Evolutionary conservation across 2,888 invertebrate genomes (phyloP).

Genomic region (Mamestra brassicae): DNA sequence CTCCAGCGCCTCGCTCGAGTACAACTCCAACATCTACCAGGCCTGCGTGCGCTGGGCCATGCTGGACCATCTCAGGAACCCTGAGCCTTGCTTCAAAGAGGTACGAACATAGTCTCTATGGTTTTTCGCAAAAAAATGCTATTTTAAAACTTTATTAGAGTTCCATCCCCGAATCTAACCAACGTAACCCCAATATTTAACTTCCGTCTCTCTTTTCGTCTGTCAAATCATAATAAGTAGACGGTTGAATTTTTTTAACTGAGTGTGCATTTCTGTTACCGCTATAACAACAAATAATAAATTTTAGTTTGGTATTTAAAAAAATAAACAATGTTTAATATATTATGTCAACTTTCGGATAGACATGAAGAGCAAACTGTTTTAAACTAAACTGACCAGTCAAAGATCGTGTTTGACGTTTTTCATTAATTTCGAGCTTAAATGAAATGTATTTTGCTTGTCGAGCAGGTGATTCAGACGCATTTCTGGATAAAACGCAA

Average conservation of each 20-base stretch:
- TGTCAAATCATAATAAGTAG: no score
- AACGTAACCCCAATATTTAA: no score
- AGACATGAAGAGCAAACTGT: no score
- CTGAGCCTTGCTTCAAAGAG: slow-evolving; percentile 97
- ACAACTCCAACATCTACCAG: slow-evolving; percentile 98
- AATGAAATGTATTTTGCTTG: not conserved
- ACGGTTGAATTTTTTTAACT: no score
- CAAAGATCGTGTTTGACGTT: no score
- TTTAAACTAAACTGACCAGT: no score
- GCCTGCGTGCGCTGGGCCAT: slow-evolving; percentile 99
- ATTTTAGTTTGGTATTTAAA: not conserved
- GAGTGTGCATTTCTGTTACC: no score
- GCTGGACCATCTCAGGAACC: slow-evolving; percentile 97
- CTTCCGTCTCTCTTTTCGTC: no score
- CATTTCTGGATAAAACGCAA: slow-evolving; percentile 98
- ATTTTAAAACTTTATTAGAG: no score
- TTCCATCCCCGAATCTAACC: no score
- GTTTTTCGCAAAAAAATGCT: no score
- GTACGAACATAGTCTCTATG: slow-evolving; percentile 78
- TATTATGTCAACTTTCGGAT: not conserved
- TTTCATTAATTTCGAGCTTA: not conserved
- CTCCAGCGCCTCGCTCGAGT: slow-evolving; percentile 97
- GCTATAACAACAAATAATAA: no score
- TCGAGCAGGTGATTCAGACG: slow-evolving; percentile 94
- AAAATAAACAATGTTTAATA: not conserved